A percentile compares a stretch with the other conserved stretches of the same genome.
Evolutionary conservation across 2,797 vertebrate species (phyloP).

Genomic region (Ctenochaetus hawaiiensis): DNA sequence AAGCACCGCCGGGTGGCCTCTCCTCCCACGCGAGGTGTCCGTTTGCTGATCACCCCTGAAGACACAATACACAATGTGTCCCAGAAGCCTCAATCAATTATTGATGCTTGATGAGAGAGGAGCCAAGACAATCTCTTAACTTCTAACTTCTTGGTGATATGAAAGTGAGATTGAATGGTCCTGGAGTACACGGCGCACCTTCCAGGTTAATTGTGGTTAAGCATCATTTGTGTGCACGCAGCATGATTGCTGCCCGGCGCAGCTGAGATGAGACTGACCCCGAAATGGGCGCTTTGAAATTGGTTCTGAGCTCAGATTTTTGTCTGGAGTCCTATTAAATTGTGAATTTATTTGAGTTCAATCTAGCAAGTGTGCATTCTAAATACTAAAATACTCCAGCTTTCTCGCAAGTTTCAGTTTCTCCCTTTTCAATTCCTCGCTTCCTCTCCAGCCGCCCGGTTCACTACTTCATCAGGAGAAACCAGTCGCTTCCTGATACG

Average conservation of each 20-base stretch:
- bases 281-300: slow-evolving; percentile 67
- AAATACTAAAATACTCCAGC: slow-evolving; percentile 50
- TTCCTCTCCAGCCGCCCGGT: slow-evolving; percentile 6
- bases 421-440: not conserved
- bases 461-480: slow-evolving; percentile 33
- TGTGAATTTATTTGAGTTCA: slow-evolving; percentile 61
- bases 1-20: slow-evolving; percentile 60
- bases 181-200: slow-evolving; percentile 54
- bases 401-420: slow-evolving; percentile 20
- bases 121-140: slow-evolving; percentile 80
- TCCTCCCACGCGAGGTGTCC: slow-evolving; percentile 59
- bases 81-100: slow-evolving; percentile 85
- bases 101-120: slow-evolving; percentile 84
- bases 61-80: slow-evolving; percentile 75
- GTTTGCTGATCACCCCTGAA: slow-evolving; percentile 71
- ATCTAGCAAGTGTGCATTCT: slow-evolving; percentile 30
- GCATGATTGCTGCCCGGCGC: slow-evolving; percentile 69
- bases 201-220: slow-evolving; percentile 85
- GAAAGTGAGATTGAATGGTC: slow-evolving; percentile 81
- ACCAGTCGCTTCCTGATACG: slow-evolving; percentile 53
- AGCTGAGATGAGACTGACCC: slow-evolving; percentile 81
- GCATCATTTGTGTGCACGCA: slow-evolving; percentile 74
- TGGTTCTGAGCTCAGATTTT: slow-evolving; percentile 71
- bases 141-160: slow-evolving; percentile 76
- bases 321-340: slow-evolving; percentile 70